Evolutionary conservation across 2,113 vertebrate species (phyloP).

Genomic region (Centropus bengalensis): DNA sequence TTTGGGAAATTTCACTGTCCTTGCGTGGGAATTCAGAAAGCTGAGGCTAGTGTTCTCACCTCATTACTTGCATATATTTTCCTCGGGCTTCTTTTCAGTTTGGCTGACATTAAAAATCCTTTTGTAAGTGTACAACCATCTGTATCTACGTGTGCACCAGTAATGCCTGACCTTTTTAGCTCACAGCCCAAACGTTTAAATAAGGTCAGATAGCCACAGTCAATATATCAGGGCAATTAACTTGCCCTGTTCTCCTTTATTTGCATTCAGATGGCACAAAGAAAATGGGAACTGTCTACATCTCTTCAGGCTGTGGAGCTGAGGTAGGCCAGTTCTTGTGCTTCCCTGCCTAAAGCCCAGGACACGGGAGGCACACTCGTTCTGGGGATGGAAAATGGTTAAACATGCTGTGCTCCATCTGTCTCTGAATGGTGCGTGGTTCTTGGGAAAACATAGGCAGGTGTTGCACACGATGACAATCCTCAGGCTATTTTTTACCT

Average conservation of each 20-base stretch:
- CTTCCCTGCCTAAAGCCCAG: neutral
- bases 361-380: neutral
- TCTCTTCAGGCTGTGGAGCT: neutral
- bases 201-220: neutral
- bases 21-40: constrained; percentile 23
- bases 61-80: constrained; percentile 26
- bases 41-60: neutral
- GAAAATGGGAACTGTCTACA: neutral
- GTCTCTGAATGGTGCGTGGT: neutral
- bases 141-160: neutral
- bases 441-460: neutral
- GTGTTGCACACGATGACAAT: neutral
- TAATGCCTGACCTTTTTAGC: neutral
- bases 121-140: neutral
- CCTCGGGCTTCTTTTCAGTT: constrained; percentile 1
- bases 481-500: neutral
- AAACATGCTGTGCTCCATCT: neutral
- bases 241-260: neutral
- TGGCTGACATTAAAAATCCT: neutral
- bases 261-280: neutral
- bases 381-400: neutral
- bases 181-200: neutral
- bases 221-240: neutral
- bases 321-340: neutral
- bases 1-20: constrained; percentile 27